Percentiles rank a stretch among this genome's conserved stretches.
Conservation (phyloP, 2,888 invertebrate genomes). For the Amphipyra tragopoginis region DNA sequence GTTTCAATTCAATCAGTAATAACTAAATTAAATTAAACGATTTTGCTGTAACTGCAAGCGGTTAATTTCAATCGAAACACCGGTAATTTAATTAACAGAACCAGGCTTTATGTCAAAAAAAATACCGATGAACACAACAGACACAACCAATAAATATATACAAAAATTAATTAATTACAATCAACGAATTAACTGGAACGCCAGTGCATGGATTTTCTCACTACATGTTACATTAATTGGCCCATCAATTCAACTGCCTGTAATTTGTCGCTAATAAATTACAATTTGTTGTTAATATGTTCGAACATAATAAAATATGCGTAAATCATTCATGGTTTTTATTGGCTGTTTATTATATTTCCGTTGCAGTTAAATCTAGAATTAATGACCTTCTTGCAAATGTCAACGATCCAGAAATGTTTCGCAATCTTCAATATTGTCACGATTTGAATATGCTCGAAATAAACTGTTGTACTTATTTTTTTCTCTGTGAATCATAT, state of each 20-base stretch:
- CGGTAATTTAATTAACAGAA: slow-evolving; percentile 17
- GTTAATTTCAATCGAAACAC: slow-evolving; percentile 3
- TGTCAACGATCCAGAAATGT: not conserved
- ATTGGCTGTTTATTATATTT: slow-evolving; percentile 16
- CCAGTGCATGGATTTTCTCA: slow-evolving; percentile 24
- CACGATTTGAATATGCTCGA: not conserved
- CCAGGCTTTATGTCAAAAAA: not conserved
- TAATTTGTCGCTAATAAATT: slow-evolving; percentile 49
- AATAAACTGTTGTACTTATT: not conserved
- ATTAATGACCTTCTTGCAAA: slow-evolving; percentile 11
- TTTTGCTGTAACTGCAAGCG: not conserved
- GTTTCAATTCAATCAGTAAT: too few species aligned
- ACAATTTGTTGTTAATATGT: slow-evolving; percentile 19
- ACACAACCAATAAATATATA: not conserved
- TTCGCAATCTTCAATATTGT: not conserved
- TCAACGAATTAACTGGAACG: slow-evolving; percentile 22
- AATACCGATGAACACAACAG: not conserved
- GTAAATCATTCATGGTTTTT: slow-evolving; percentile 21
- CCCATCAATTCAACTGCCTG: slow-evolving; percentile 25
- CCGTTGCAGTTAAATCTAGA: not conserved
- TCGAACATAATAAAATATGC: slow-evolving; percentile 35
- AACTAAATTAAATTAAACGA: not conserved
- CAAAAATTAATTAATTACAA: slow-evolving; percentile 26
- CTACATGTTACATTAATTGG: slow-evolving; percentile 42
- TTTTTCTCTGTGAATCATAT: not conserved